These are phyloP conservation scores for Odontomachus brunneus DNA, from an alignment of 1,140 invertebrate genomes.

Conservation along the genomic window DNA sequence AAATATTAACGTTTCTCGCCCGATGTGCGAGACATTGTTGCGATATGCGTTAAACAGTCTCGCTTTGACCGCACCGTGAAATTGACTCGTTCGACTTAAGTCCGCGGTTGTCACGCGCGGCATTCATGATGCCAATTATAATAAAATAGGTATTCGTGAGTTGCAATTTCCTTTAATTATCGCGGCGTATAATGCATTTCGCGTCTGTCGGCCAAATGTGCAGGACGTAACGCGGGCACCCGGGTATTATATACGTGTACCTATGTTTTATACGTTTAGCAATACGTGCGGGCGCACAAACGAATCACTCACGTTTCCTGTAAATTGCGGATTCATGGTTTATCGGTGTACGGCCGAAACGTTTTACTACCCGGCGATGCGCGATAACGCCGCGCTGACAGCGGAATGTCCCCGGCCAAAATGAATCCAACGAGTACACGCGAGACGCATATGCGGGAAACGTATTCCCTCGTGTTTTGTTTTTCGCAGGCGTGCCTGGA, in stretches of 20 bases:
- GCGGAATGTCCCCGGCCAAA: slow-evolving; percentile 70
- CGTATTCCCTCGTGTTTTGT: slow-evolving; percentile 71
- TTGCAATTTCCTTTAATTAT: slow-evolving; percentile 57
- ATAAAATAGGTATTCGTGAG: background rate
- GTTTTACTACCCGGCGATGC: slow-evolving; percentile 71
- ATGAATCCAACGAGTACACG: slow-evolving; percentile 72
- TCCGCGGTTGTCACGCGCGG: slow-evolving; percentile 12
- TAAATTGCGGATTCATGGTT: slow-evolving; percentile 76
- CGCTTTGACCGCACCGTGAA: slow-evolving; percentile 3
- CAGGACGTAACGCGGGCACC: background rate
- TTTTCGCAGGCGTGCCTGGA: slow-evolving; percentile 65
- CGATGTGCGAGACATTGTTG: background rate
- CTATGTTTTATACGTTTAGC: slow-evolving; percentile 44
- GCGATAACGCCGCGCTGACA: slow-evolving; percentile 74
- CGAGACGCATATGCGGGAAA: slow-evolving; percentile 72
- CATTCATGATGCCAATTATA: slow-evolving; percentile 24
- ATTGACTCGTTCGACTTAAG: slow-evolving; percentile 38
- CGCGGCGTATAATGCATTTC: slow-evolving; percentile 7
- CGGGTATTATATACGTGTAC: slow-evolving; percentile 41
- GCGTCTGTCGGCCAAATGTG: slow-evolving; percentile 4
- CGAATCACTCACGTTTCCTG: slow-evolving; percentile 74
- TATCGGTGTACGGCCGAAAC: slow-evolving; percentile 71
- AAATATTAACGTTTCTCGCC: slow-evolving; percentile 32
- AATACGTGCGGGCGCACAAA: slow-evolving; percentile 65
- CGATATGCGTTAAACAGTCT: background rate